Evolutionary conservation across 2,113 vertebrate genomes (phyloP), one percentile per base, ranked within the genome.

Genomic region (Dicaeum eximium): DNA sequence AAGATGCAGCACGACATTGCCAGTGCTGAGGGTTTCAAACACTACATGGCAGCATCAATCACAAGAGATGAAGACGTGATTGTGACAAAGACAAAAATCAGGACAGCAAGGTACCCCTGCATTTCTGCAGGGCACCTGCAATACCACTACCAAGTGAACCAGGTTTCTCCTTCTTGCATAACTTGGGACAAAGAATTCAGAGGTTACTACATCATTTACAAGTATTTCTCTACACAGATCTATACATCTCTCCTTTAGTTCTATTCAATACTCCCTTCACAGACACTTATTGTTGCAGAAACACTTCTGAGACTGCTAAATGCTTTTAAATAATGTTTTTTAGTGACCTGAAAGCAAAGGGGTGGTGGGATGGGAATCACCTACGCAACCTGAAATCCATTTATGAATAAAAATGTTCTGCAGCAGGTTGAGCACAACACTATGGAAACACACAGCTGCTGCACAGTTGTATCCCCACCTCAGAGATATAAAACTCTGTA

Each of bases 51-150:
- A 71, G 16, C 70, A 81, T 6, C 51, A 31, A 13, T 7, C 70
- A 27, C 20, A 15, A 4, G 15, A 12, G 25, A 24, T 6, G 25
- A 35, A 70, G 35, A 24, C 13, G 4, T 2, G 10, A 5, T 15
- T 58, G n/a, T 30, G 40, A 40, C 54, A 82, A n/a, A 58, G 19
- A 8, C 22, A 45, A 33, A 33, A 27, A 24, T 3, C 23, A 42
- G 31, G 58, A 23, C 15, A 72, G 31, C 53, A 47, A 27, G 0
- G 2, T 3, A 0, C 10, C 19, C 7, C 50, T 4, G 1, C 44
- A 18, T 20, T 54, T 71, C 85, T 61, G 47, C 8, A 28, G 17
- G 0, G 8, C 10, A 50, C 44, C 42, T 82, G 28, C 30, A 91
- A 5, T 3, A 40, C 61, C 38, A 33, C 45, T 0, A 44, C 51